phyloP scores from a whole-genome alignment of 2,888 invertebrate species.

The Dryococelus australis region DNA sequence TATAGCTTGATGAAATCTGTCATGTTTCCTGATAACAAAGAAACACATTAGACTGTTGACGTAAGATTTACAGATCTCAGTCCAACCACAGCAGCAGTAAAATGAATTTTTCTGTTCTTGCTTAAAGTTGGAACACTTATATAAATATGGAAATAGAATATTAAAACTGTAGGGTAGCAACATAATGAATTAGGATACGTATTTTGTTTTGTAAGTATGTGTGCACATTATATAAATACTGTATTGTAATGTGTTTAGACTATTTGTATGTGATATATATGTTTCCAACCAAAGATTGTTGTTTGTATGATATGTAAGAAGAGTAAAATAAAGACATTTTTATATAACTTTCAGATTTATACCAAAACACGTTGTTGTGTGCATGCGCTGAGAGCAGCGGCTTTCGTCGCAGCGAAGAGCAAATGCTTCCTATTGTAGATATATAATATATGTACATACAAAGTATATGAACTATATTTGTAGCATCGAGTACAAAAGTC shows the following conservation, averaged over 20 bases:
- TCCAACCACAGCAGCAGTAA: not conserved
- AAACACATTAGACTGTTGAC: not conserved
- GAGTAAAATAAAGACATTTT: slow-evolving; percentile 41
- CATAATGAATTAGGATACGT: slow-evolving; percentile 5
- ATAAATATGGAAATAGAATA: not conserved
- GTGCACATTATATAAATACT: slow-evolving; percentile 38
- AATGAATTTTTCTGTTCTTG: not conserved
- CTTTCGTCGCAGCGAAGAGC: slow-evolving; percentile 38
- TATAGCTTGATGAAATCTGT: not conserved
- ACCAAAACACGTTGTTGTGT: slow-evolving; percentile 45
- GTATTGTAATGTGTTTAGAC: slow-evolving; percentile 44
- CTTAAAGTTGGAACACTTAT: not conserved
- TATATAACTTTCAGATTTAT: slow-evolving; percentile 45
- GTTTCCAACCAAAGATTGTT: slow-evolving; percentile 49
- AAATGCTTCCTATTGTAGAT: slow-evolving; percentile 44
- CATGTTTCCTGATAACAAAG: not conserved
- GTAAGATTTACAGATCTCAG: not conserved
- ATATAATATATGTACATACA: slow-evolving; percentile 30
- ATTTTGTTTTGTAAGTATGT: not conserved
- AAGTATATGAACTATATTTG: slow-evolving; percentile 32
- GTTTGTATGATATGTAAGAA: slow-evolving; percentile 45
- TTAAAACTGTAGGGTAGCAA: not conserved
- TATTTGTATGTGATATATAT: slow-evolving; percentile 47
- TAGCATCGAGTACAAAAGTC: slow-evolving; percentile 46
- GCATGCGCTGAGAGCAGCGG: slow-evolving; percentile 33